Percentiles rank a stretch among this genome's conserved stretches.
phyloP scores from a whole-genome alignment of 2,797 vertebrate genomes.

The Coilia nasus region DNA sequence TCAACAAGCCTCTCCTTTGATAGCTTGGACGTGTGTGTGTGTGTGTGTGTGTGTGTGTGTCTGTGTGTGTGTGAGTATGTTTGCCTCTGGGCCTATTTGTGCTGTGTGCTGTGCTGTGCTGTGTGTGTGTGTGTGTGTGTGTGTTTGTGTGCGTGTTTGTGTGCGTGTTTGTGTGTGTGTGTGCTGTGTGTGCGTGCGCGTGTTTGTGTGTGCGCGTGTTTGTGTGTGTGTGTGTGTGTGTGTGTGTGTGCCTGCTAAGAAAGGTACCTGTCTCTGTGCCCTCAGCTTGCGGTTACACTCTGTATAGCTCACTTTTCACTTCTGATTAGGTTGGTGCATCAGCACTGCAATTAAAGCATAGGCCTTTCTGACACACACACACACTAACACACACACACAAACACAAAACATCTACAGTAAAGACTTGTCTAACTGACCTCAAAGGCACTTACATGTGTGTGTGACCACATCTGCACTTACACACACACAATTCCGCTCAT shows the following conservation, averaged over 20 bases:
- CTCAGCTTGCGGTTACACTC: slow-evolving; percentile 23
- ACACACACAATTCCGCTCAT: not conserved
- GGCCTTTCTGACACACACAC: slow-evolving; percentile 23
- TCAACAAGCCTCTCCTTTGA: slow-evolving; percentile 38
- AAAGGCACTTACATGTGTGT: slow-evolving; percentile 19
- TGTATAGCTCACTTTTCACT: slow-evolving; percentile 65
- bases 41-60: slow-evolving; percentile 33
- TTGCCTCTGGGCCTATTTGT: slow-evolving; percentile 19
- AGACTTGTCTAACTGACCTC: slow-evolving; percentile 34
- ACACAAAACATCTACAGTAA: slow-evolving; percentile 29
- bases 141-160: slow-evolving; percentile 3
- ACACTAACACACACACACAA: slow-evolving; percentile 34
- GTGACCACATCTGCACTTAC: slow-evolving; percentile 20
- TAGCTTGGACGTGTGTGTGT: slow-evolving; percentile 44
- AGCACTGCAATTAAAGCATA: slow-evolving; percentile 22
- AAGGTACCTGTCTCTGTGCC: slow-evolving; percentile 19
- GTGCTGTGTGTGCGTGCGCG: slow-evolving; percentile 29
- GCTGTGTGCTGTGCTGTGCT: no score
- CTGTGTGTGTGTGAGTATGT: not conserved
- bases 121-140: slow-evolving; percentile 36
- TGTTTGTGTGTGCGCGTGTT: slow-evolving; percentile 27
- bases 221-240: slow-evolving; percentile 30
- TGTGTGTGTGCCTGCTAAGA: slow-evolving; percentile 10
- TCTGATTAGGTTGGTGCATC: slow-evolving; percentile 61
- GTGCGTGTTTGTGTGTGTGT: not conserved